Base-by-base conservation (phyloP, 1,140 invertebrate species). In the Pentalonia nigronervosa region DNA sequence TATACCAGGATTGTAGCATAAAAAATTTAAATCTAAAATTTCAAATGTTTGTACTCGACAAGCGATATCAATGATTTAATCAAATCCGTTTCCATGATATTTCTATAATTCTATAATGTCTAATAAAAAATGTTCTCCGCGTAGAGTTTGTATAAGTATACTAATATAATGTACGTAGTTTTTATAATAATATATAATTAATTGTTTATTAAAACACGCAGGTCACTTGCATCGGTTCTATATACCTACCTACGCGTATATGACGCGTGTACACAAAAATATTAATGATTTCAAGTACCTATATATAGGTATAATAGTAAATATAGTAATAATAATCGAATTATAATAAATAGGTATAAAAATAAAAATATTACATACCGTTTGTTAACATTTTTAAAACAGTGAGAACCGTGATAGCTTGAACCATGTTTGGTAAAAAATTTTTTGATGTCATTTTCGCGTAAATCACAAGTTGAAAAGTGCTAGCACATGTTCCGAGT, bases 401-500 rank as follows among this genome's bases (percentile, higher is more conserved):
- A 94, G 97, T 97, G 94, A 98, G 96, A 94, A 98, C 97, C 95
- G 97, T 97, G 95, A 98, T 97, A 95, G 97, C 97, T 96, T 97
- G 97, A 96, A 98, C 97, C 96, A 98, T 97, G 94, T 95, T 96
- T 95, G 96, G 96, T 95, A 96, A 95, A 94, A 96, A 95, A 94
- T 95, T 95, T 95, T 95, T 95, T 95, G 95, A 96, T 96, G 95
- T 96, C 96, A 96, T 97, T 96, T 96, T 97, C 53, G 86, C 30
- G 45, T n/a, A 56, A 76, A 90, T 83, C 67, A 34, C 88, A 91
- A 60, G 50, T 53, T 50, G 36, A 91, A 45, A 34, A 50, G 36
- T 84, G 87, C 76, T 90, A 67, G 48, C 84, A 84, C 88, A 89
- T 90, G 87, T 53, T 90, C 60, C 93, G 48, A 56, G 90, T 90